phyloP scores from a whole-genome alignment of 2,113 vertebrate genomes.

The Pseudolaguvia tuberculata region DNA sequence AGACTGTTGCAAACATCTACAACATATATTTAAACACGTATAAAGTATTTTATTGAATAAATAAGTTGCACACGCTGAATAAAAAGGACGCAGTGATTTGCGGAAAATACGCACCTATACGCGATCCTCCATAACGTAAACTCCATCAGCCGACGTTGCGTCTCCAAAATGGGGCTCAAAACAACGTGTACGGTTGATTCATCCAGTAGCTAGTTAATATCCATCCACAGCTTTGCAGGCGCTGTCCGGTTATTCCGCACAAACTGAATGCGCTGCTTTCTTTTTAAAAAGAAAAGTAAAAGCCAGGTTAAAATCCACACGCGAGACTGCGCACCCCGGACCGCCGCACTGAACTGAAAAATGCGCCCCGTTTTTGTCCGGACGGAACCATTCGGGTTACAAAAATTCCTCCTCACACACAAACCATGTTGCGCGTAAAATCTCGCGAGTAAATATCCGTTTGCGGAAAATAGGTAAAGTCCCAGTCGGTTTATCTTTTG shows the following conservation, averaged over 20 bases:
- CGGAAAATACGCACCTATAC: constrained; percentile 63
- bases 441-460: not conserved
- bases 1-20: not conserved
- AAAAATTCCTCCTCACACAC: constrained; percentile 18
- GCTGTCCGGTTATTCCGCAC: not conserved
- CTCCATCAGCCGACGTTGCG: constrained; percentile 66
- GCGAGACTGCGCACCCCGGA: constrained; percentile 5
- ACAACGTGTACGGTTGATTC: constrained; percentile 53
- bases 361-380: constrained; percentile 9
- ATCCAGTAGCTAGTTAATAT: constrained; percentile 54
- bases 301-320: constrained; percentile 5
- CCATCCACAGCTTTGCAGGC: constrained; percentile 43
- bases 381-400: not conserved
- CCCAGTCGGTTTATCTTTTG: not conserved
- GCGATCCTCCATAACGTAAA: constrained; percentile 65
- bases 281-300: not conserved
- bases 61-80: not conserved
- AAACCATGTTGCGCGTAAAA: not conserved
- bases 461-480: not conserved
- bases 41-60: not conserved
- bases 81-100: too few relatives aligned
- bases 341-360: constrained; percentile 18
- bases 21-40: not conserved
- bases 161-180: constrained; percentile 47
- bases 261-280: not conserved